A percentile compares a stretch with the other conserved stretches of the same genome.
These are phyloP conservation scores for Glyphotaelius pellucidus DNA, from an alignment of 2,888 invertebrate genomes.

Conservation along the genomic window DNA sequence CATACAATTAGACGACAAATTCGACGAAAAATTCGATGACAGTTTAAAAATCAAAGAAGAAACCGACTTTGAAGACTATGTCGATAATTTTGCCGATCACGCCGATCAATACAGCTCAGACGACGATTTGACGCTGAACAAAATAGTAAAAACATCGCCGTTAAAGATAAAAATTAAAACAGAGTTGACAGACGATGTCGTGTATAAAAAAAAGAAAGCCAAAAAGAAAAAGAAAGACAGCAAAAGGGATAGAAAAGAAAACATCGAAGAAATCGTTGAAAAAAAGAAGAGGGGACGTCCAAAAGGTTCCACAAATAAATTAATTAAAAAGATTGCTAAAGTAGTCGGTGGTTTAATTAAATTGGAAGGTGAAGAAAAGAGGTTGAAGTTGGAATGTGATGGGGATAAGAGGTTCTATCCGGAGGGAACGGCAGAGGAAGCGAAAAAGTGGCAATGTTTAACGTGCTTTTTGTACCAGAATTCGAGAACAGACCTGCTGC, in stretches of 20 bases:
- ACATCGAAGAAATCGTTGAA: neutral
- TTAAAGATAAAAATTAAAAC: slow-evolving; percentile 57
- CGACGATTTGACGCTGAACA: slow-evolving; percentile 60
- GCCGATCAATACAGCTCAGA: slow-evolving; percentile 61
- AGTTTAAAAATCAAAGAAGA: slow-evolving; percentile 59
- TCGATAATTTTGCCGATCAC: slow-evolving; percentile 12
- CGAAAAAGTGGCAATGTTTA: slow-evolving; percentile 68
- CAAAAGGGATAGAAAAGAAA: neutral
- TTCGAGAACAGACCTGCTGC: slow-evolving; percentile 68
- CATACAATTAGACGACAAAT: slow-evolving; percentile 18
- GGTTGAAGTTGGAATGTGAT: neutral
- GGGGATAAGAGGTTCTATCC: slow-evolving; percentile 56
- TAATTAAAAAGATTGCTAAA: slow-evolving; percentile 11
- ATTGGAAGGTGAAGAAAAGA: slow-evolving; percentile 31
- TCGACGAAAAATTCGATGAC: slow-evolving; percentile 26
- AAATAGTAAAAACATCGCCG: slow-evolving; percentile 46
- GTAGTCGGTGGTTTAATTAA: slow-evolving; percentile 28
- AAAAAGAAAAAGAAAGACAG: slow-evolving; percentile 50
- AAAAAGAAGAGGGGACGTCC: slow-evolving; percentile 54
- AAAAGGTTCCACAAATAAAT: slow-evolving; percentile 59
- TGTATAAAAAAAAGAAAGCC: slow-evolving; percentile 51
- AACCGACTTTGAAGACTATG: slow-evolving; percentile 20
- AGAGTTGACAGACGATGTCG: neutral
- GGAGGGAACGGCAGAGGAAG: slow-evolving; percentile 57
- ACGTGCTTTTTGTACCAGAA: slow-evolving; percentile 69